A percentile compares a stretch with the other conserved stretches of the same genome.
phyloP scores from a whole-genome alignment of 1,140 invertebrate genomes.

The Vanessa atalanta region DNA sequence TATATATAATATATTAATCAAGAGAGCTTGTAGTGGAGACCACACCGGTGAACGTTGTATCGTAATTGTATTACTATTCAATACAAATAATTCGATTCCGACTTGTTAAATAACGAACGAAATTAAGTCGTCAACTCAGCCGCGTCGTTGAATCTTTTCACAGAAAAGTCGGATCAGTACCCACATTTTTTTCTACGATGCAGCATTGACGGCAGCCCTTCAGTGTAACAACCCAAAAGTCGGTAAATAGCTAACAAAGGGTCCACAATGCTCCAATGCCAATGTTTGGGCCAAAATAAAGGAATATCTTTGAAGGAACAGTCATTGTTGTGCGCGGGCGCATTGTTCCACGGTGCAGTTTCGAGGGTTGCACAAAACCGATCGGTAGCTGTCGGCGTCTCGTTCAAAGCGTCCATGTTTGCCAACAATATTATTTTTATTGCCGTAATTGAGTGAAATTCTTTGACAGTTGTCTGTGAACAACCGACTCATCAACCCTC shows the following conservation, averaged over 20 bases:
- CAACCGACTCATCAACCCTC: slow-evolving; percentile 47
- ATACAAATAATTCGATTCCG: slow-evolving; percentile 43
- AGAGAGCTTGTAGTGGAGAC: slow-evolving; percentile 14
- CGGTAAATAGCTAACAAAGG: slow-evolving; percentile 74
- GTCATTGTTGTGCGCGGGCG: slow-evolving; percentile 56
- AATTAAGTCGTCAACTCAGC: slow-evolving; percentile 60
- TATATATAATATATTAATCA: neutral
- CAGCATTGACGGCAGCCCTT: slow-evolving; percentile 51
- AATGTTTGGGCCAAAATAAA: slow-evolving; percentile 75
- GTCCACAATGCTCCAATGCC: slow-evolving; percentile 69
- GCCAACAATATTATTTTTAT: slow-evolving; percentile 76
- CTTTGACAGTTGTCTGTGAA: slow-evolving; percentile 51
- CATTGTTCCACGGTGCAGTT: slow-evolving; percentile 51
- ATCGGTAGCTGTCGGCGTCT: slow-evolving; percentile 61
- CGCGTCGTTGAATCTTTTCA: slow-evolving; percentile 59
- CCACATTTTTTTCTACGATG: slow-evolving; percentile 54
- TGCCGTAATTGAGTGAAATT: slow-evolving; percentile 70
- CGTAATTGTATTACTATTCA: slow-evolving; percentile 29
- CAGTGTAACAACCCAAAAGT: slow-evolving; percentile 70
- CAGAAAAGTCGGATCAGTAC: slow-evolving; percentile 47
- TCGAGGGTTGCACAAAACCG: slow-evolving; percentile 69
- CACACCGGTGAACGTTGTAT: slow-evolving; percentile 19
- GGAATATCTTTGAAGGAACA: slow-evolving; percentile 62
- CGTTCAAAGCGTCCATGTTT: slow-evolving; percentile 67
- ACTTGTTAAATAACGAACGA: slow-evolving; percentile 40